Evolutionary conservation across 2,888 invertebrate genomes (phyloP).

Genomic region (Cylindroiulus punctatus): DNA sequence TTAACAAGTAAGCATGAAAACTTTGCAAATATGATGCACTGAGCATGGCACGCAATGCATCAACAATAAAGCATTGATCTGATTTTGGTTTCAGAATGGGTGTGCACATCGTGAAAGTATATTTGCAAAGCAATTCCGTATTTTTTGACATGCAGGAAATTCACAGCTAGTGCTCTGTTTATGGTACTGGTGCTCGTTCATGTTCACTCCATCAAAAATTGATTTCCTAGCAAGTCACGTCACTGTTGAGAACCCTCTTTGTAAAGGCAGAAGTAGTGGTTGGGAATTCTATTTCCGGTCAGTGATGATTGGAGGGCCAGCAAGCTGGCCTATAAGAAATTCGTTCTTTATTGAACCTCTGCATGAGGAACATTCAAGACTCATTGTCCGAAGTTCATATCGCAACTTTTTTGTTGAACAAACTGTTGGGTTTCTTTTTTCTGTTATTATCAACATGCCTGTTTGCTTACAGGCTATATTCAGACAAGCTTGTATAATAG

Average conservation of each 20-base stretch:
- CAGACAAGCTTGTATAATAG: no score
- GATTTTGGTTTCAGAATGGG: background rate
- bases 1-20: background rate
- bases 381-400: no score
- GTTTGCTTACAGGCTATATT: no score
- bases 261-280: background rate
- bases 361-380: background rate
- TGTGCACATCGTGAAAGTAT: background rate
- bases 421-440: no score
- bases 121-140: background rate
- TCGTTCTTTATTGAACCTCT: background rate
- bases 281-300: constrained; percentile 15
- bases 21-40: background rate
- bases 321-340: background rate
- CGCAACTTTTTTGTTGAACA: no score
- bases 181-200: background rate
- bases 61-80: background rate
- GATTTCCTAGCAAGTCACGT: background rate
- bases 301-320: background rate
- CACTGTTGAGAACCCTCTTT: background rate
- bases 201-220: constrained; percentile 34
- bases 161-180: background rate
- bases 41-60: background rate
- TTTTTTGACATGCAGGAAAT: background rate
- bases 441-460: no score